Evolutionary conservation across 2,797 vertebrate species (phyloP).

Genomic region (Etheostoma perlongum): DNA sequence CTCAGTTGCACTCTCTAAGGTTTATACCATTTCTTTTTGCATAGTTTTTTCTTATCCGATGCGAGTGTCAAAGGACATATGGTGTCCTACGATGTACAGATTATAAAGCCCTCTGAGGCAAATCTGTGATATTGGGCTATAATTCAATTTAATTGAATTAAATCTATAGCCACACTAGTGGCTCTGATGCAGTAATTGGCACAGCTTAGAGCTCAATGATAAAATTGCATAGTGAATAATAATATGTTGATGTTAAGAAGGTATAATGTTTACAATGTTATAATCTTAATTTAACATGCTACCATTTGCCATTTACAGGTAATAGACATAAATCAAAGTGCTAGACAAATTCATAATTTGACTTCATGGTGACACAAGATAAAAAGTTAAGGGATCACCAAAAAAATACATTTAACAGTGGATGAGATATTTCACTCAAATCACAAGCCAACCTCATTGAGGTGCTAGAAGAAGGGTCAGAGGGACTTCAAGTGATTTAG

Average conservation of each 20-base stretch:
- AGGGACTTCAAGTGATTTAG: neutral
- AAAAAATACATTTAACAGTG: neutral
- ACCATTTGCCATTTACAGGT: neutral
- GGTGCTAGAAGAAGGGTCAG: neutral
- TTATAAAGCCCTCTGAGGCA: too few relatives aligned
- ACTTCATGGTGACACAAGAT: neutral
- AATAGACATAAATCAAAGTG: neutral
- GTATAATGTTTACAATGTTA: neutral
- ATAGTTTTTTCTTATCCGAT: too few relatives aligned
- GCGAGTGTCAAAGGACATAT: too few relatives aligned
- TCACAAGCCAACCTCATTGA: neutral
- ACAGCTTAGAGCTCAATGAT: neutral
- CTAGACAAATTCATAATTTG: neutral
- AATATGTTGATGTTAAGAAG: neutral
- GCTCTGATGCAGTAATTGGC: neutral
- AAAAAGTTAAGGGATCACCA: neutral
- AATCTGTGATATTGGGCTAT: too few relatives aligned
- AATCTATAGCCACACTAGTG: too few relatives aligned
- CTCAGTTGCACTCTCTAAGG: too few relatives aligned
- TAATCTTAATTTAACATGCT: neutral
- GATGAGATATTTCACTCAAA: neutral
- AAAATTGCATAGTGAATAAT: neutral
- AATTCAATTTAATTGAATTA: too few relatives aligned
- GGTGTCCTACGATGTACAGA: too few relatives aligned
- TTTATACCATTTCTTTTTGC: too few relatives aligned